Base-by-base conservation (phyloP, 2,888 invertebrate genomes). In the Metellina segmentata region DNA sequence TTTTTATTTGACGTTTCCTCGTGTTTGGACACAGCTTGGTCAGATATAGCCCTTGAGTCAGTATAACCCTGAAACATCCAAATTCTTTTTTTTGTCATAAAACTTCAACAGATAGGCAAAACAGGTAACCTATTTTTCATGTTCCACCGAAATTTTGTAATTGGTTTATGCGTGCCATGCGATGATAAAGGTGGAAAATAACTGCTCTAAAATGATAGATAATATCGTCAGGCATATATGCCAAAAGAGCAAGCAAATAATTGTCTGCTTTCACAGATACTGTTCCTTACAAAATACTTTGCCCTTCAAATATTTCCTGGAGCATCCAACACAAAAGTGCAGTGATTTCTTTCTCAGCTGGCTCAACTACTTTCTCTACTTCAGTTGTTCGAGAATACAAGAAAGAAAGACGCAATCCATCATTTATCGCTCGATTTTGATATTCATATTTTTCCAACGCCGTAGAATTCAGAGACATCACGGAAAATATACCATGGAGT, bases 401-500 rank as follows among this genome's bases (percentile, higher is more conserved):
- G 61, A 79, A 20, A 79, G n/a, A 19, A 52, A 20, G n/a, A 61
- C 9, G 4, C 69, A 61, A 79, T 79, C 79, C 69, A 79, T 79
- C 79, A 79, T 79, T 61, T 79, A 19, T 79, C 79, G 61, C 34
- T 79, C 34, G 79, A 48, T 79, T 79, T 61, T 34, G 61, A 79
- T 34, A 34, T 79, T 61, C 53, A 79, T 79, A 7, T 34, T 61
- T 79, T 49, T 34, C 16, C 53, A 61, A 20, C n/a, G 19, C 77
- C 9, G 16, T n/a, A 79, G 7, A 61, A 13, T 61, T 79, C 49
- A 20, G n/a, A 49, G 77, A 51, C n/a, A 51, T 49, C 48, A 49
- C n/a, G 4, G 51, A 78, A 53, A n/a, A 53, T 20, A 72, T 61
- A 6, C 61, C 61, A 61, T 61, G 13, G 16, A 9, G 16, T 61